Base-by-base conservation (phyloP, 23 tunicate genomes). In the Clavelina lepadiformis region DNA sequence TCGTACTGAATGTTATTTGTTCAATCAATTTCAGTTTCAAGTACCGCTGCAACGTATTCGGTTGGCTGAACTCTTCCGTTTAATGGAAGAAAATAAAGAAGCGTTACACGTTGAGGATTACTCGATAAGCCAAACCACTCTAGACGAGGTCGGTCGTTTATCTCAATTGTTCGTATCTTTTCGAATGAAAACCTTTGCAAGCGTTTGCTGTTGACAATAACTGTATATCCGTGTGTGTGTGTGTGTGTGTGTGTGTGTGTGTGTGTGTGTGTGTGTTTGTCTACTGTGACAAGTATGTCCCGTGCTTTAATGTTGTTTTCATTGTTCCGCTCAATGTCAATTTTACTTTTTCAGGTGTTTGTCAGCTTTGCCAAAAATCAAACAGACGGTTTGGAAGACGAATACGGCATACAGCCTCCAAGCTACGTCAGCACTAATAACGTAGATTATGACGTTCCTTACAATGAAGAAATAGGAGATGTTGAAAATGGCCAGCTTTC, bases 81-180 rank as follows among this genome's bases (percentile, higher is more conserved):
- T 38, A n/a, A 46, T 89, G 64, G 91, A 89, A 75, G 46, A 24
- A n/a, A 89, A 81, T 57, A 89, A 89, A 46, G 61, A 52, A 3
- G 30, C 54, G 23, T 33, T 89, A 50, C 27, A 44, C 49, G 76
- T 89, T 29, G 97, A 89, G 65, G 98, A 93, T 74, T 93, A 93
- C 63, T 83, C 93, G 2, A 56, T 93, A 61, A 83, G 87, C 38
- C 98, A 93, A 51, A 93, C 98, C 0, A 93, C 98, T 19, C 57
- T 93, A 28, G 98, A 93, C 54, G 98, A 93, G 76, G 97, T 86
- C 77, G 66, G 75, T 5, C 6, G n/a, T 22, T 41, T 41, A 41
- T 11, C 49, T 41, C 49, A 41, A 41, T 41, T 15, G 11, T 41
- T 41, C 15, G 49, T 41, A 41, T 15, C 11, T 41, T 41, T 41